These are phyloP conservation scores for Dryas iulia DNA, from an alignment of 1,140 invertebrate genomes.

Conservation along the genomic window DNA sequence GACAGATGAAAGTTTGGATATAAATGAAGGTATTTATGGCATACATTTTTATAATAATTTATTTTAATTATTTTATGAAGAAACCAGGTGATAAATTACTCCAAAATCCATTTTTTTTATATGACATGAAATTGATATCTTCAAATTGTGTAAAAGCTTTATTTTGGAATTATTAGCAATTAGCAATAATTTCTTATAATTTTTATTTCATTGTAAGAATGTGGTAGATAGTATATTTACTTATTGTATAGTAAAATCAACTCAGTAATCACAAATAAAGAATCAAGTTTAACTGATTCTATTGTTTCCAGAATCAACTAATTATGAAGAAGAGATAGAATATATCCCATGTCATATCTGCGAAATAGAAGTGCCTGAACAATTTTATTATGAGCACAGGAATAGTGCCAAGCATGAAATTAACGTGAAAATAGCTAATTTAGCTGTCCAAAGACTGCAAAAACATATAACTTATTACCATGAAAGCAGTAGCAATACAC, in stretches of 20 bases:
- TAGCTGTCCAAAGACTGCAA: conserved; percentile 2
- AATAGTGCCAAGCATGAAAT: conserved; percentile 3
- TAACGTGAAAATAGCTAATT: background rate
- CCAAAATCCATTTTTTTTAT: too few species aligned
- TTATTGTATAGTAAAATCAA: background rate
- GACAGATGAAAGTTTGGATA: background rate
- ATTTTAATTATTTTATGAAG: too few species aligned
- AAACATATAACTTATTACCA: background rate
- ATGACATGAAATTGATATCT: too few species aligned
- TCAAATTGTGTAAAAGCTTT: too few species aligned
- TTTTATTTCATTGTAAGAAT: too few species aligned
- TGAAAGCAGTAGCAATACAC: background rate
- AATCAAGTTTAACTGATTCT: background rate
- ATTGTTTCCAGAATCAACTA: background rate
- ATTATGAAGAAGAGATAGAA: background rate
- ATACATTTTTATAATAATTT: too few species aligned
- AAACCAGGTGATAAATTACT: too few species aligned
- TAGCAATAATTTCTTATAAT: too few species aligned
- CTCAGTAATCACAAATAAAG: too few species aligned
- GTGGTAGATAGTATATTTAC: too few species aligned
- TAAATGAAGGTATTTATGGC: background rate
- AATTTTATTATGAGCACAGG: background rate
- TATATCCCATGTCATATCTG: conserved; percentile 5
- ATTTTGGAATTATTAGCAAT: too few species aligned
- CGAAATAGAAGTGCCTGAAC: background rate